Percentiles rank a stretch among this genome's conserved stretches.
Conservation (phyloP, 2,113 vertebrate species). For the Petrocephalus zakoni region DNA sequence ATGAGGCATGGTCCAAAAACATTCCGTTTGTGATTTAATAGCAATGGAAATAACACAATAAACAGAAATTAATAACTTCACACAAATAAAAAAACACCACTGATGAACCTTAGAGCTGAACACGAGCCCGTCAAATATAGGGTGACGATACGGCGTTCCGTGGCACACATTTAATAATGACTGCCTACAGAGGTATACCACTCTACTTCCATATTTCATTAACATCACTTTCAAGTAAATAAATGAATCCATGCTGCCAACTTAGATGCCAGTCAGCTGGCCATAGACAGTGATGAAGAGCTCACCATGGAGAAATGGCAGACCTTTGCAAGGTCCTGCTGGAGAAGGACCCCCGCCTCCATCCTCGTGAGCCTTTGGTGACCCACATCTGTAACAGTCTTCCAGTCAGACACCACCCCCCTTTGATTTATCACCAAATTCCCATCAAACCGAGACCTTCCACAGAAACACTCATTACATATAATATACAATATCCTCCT, state of each 20-base stretch:
- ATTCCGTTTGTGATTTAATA: conserved; percentile 9
- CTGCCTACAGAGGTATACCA: not conserved
- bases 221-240: not conserved
- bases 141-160: not conserved
- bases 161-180: not conserved
- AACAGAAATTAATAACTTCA: conserved; percentile 17
- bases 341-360: not conserved
- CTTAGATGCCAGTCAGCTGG: not conserved
- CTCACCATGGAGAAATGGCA: not conserved
- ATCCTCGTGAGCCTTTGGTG: not conserved
- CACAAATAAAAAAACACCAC: conserved; percentile 14
- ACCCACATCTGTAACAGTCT: not conserved
- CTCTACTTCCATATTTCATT: not conserved
- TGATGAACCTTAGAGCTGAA: not conserved
- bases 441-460: not conserved
- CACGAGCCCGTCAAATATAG: conserved; percentile 13
- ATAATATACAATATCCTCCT: not conserved
- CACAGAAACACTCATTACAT: not conserved
- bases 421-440: not conserved
- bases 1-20: not conserved
- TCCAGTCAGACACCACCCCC: not conserved
- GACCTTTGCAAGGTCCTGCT: not conserved
- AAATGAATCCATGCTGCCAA: not conserved
- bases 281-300: not conserved
- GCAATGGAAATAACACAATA: not conserved